Percentiles rank a stretch among this genome's conserved stretches.
phyloP scores from a whole-genome alignment of 2,797 vertebrate genomes.

The Petrocephalus sullivani region DNA sequence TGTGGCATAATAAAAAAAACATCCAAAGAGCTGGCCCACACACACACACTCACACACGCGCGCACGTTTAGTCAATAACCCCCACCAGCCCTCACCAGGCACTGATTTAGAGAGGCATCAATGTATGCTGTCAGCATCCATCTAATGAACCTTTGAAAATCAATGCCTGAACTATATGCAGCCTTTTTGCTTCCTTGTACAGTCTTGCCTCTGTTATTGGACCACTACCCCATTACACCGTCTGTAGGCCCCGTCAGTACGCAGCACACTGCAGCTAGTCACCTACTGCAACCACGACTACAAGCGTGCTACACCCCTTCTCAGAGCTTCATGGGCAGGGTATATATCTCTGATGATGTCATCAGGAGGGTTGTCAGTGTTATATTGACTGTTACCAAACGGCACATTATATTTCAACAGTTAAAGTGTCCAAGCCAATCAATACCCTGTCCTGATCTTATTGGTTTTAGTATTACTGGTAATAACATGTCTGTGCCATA shows the following conservation, averaged over 20 bases:
- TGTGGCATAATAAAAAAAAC: constrained; percentile 69
- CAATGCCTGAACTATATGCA: constrained; percentile 68
- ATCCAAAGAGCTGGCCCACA: constrained; percentile 67
- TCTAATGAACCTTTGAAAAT: constrained; percentile 95
- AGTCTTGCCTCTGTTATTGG: not conserved
- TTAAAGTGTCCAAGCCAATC: not conserved
- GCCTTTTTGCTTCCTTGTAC: not conserved
- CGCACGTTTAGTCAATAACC: constrained; percentile 80
- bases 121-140: constrained; percentile 97
- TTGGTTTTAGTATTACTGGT: not conserved
- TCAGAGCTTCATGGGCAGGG: not conserved
- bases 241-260: not conserved
- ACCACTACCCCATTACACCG: not conserved
- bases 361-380: not conserved
- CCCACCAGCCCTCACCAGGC: constrained; percentile 73
- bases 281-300: too few relatives aligned
- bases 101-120: constrained; percentile 99
- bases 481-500: not conserved
- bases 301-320: not conserved
- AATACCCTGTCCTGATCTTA: not conserved
- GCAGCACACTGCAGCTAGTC: not conserved
- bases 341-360: not conserved
- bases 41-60: constrained; percentile 50
- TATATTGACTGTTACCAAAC: not conserved
- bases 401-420: not conserved